phyloP scores from a whole-genome alignment of 2,888 invertebrate species.

The Andrena chrysosceles region DNA sequence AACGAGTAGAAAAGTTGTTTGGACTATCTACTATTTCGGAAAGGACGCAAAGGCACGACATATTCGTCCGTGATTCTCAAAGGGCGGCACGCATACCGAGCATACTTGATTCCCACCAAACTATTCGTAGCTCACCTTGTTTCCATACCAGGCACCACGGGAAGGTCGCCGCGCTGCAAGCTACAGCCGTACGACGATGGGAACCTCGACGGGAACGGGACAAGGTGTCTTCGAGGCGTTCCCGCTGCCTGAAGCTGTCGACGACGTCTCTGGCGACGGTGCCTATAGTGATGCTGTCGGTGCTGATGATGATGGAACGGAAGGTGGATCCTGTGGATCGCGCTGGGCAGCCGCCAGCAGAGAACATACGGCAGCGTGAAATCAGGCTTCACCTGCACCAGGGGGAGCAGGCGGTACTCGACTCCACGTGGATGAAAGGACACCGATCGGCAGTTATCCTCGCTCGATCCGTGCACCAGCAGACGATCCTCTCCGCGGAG shows the following conservation, averaged over 20 bases:
- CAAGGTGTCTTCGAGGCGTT: constrained; percentile 53
- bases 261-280: constrained; percentile 67
- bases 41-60: too few relatives aligned
- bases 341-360: constrained; percentile 77
- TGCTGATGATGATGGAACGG: constrained; percentile 53
- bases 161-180: constrained; percentile 65
- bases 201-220: constrained; percentile 58
- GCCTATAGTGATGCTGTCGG: constrained; percentile 37
- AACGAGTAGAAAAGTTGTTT: not conserved
- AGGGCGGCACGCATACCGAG: not conserved
- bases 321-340: constrained; percentile 65
- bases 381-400: constrained; percentile 75
- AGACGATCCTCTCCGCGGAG: constrained; percentile 72
- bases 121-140: constrained; percentile 73
- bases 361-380: constrained; percentile 79
- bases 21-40: too few relatives aligned
- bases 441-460: constrained; percentile 56
- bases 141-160: constrained; percentile 78
- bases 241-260: constrained; percentile 60
- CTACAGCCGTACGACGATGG: constrained; percentile 62
- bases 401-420: constrained; percentile 73
- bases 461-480: constrained; percentile 64
- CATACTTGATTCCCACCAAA: not conserved
- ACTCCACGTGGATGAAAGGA: constrained; percentile 66
- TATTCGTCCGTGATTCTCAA: not conserved